Conservation (phyloP, 2,113 vertebrate genomes). For the Chlamydotis undulata region DNA sequence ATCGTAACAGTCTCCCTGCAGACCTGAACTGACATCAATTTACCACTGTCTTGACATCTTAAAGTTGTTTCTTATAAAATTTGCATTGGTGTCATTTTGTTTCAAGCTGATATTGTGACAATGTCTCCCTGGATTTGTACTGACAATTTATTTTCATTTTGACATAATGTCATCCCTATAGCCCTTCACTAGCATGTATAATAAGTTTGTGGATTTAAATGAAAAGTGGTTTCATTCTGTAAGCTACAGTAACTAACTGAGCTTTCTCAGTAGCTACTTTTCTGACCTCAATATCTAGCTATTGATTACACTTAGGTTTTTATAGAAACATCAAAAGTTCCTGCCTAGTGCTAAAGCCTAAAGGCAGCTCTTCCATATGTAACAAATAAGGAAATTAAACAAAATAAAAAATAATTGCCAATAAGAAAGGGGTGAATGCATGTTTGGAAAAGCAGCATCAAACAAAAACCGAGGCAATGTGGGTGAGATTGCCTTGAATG, state of each 20-base stretch:
- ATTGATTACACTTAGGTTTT: slow-evolving; percentile 22
- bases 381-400: not conserved
- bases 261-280: slow-evolving; percentile 11
- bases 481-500: not conserved
- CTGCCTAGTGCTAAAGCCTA: not conserved
- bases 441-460: not conserved
- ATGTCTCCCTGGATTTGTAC: slow-evolving; percentile 54
- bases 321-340: slow-evolving; percentile 22
- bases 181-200: slow-evolving; percentile 17
- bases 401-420: not conserved
- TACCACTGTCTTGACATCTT: slow-evolving; percentile 63
- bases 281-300: slow-evolving; percentile 38
- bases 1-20: slow-evolving; percentile 34
- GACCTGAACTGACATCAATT: slow-evolving; percentile 64
- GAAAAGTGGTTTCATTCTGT: slow-evolving; percentile 5
- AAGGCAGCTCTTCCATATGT: not conserved
- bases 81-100: slow-evolving; percentile 64
- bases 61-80: slow-evolving; percentile 67
- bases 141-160: slow-evolving; percentile 60
- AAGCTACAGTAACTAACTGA: slow-evolving; percentile 22
- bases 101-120: slow-evolving; percentile 57
- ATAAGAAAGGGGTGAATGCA: not conserved
- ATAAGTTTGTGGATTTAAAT: slow-evolving; percentile 21
- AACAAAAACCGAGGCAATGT: not conserved
- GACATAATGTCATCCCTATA: slow-evolving; percentile 39